phyloP scores from a whole-genome alignment of 2,113 vertebrate species.

The Megaptera novaeangliae region DNA sequence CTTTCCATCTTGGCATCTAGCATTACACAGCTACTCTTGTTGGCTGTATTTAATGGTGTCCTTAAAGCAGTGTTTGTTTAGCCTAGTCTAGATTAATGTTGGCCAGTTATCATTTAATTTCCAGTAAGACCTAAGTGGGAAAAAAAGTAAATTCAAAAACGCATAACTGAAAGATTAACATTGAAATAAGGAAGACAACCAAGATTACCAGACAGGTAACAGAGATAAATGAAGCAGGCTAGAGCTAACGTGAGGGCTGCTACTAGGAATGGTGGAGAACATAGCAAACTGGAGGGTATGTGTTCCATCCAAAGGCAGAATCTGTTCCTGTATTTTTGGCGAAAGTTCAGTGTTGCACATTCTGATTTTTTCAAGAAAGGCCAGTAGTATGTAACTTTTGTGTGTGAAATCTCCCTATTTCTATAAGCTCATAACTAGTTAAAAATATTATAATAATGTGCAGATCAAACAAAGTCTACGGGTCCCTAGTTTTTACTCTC shows the following conservation, averaged over 20 bases:
- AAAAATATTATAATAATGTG: not conserved
- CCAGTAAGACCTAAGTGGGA: not conserved
- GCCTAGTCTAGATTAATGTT: not conserved
- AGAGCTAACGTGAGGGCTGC: not conserved
- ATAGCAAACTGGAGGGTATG: fast-evolving
- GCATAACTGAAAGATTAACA: not conserved
- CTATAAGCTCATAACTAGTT: not conserved
- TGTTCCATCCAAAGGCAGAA: not conserved
- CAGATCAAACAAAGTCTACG: not conserved
- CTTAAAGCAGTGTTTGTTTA: not conserved
- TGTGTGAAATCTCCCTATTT: not conserved
- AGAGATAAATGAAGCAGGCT: not conserved
- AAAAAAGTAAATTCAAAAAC: not conserved
- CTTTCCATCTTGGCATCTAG: not conserved
- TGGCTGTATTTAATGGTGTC: not conserved
- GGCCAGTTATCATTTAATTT: not conserved
- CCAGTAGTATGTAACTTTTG: not conserved
- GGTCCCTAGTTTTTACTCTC: not conserved
- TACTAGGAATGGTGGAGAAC: not conserved
- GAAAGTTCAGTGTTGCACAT: not conserved
- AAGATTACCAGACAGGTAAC: not conserved
- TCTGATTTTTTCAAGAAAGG: not conserved
- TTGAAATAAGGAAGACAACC: not conserved
- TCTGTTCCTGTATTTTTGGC: not conserved
- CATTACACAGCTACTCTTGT: not conserved